Evolutionary conservation across 53 echinoderm and acorn worm species (phyloP).

Genomic region (Actinopyga echinites): DNA sequence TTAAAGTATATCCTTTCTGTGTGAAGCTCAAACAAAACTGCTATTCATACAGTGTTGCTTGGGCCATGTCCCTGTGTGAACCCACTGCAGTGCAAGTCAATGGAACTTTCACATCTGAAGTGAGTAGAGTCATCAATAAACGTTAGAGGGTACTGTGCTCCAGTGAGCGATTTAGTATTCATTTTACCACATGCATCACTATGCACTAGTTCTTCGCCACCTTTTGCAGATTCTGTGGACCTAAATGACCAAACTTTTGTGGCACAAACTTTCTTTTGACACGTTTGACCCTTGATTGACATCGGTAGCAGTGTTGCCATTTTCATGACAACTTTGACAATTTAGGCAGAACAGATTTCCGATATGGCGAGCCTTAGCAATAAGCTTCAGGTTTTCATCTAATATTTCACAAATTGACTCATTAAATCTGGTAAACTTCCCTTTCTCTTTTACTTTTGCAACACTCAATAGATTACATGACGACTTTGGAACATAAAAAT

Average conservation of each 20-base stretch:
- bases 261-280: background rate
- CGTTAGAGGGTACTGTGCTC: too few relatives aligned
- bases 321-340: background rate
- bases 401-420: slow-evolving; percentile 11
- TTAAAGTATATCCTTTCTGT: too few relatives aligned
- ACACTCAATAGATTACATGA: background rate
- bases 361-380: background rate
- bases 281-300: background rate
- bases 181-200: too few relatives aligned
- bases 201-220: background rate
- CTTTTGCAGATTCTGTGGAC: slow-evolving; percentile 4
- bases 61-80: too few relatives aligned
- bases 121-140: too few relatives aligned
- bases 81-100: too few relatives aligned
- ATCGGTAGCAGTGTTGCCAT: background rate
- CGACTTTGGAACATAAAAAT: background rate
- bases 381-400: background rate
- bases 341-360: background rate
- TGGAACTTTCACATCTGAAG: too few relatives aligned
- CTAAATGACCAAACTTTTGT: slow-evolving; percentile 4
- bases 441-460: background rate
- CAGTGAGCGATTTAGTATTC: too few relatives aligned
- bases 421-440: background rate
- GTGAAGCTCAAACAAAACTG: too few relatives aligned
- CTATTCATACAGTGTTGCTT: too few relatives aligned